Evolutionary conservation across 37 sponge, comb jelly and placozoan species (phyloP), one percentile per base, ranked within the genome.

Genomic region (Crambe crambe): DNA sequence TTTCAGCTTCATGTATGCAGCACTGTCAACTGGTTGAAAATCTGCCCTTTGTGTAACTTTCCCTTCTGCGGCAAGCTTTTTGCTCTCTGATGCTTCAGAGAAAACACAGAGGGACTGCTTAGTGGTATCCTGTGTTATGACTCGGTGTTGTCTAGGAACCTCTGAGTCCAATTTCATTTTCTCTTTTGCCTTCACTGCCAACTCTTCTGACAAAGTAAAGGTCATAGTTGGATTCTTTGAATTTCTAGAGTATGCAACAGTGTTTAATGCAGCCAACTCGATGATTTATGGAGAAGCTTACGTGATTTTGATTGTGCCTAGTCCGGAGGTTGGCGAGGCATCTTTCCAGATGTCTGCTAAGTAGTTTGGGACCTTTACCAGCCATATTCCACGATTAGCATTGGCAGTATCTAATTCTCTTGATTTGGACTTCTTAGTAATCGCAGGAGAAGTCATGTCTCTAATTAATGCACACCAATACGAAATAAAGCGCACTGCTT

Each of bases 21-120:
- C 51, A 41, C 72, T 84, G 29, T 75, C 75, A 5, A 82, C 42
- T 15, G 95, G 92, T 44, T 92, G 91, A 35, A 92, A 78, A 18
- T 97, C 97, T 67, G 92, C 95, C 47, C 79, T 85, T 35, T 94
- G 94, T 18, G 56, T 73, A 22, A 97, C 89, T 77, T 83, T 97
- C 26, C 97, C 97, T 65, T 91, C 97, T 3, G 83, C 85, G 6
- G 32, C 27, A 0, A 95, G 30, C 25, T 77, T 41, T 23, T 81
- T 30, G 26, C 64, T 63, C 25, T 63, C 56, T 12, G 56, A 43
- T 27, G 44, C 68, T 72, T 94, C 95, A 22, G 91, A 85, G 70
- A 94, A 94, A 25, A 61, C 61, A 68, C 40, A 72, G 40, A 94
- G 63, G 42, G 76, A 87, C 58, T 94, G 95, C 12, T 59, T 21